phyloP scores from a whole-genome alignment of 2,797 vertebrate species.

The Dicrostonyx torquatus region DNA sequence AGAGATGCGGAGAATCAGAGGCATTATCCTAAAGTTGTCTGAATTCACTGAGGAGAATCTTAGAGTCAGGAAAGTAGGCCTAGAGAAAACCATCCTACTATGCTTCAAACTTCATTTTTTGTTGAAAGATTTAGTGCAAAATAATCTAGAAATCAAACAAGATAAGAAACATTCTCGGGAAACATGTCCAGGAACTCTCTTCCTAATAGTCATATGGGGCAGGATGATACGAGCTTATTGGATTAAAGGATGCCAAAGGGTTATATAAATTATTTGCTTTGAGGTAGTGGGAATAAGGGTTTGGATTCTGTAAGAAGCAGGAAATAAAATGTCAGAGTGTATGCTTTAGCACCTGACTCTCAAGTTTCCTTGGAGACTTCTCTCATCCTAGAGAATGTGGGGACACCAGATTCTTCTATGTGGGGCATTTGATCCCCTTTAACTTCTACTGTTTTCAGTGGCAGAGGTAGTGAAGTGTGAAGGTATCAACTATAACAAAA shows the following conservation, averaged over 20 bases:
- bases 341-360: neutral
- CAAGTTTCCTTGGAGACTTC: neutral
- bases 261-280: constrained; percentile 35
- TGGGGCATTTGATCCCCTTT: neutral
- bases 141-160: constrained; percentile 20
- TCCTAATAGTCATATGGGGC: neutral
- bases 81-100: neutral
- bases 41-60: neutral
- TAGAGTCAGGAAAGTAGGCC: neutral
- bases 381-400: neutral
- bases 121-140: constrained; percentile 11
- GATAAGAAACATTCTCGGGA: neutral
- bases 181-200: neutral
- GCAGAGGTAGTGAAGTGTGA: accelerated
- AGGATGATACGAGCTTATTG: neutral
- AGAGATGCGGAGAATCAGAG: neutral
- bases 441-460: neutral
- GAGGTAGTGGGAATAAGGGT: neutral
- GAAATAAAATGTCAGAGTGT: neutral
- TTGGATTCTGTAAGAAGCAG: neutral
- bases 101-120: neutral
- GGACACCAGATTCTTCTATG: neutral
- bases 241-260: neutral
- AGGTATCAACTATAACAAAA: neutral
- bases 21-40: neutral